phyloP scores from a whole-genome alignment of 1,140 invertebrate genomes.

The Drosophila obscura region DNA sequence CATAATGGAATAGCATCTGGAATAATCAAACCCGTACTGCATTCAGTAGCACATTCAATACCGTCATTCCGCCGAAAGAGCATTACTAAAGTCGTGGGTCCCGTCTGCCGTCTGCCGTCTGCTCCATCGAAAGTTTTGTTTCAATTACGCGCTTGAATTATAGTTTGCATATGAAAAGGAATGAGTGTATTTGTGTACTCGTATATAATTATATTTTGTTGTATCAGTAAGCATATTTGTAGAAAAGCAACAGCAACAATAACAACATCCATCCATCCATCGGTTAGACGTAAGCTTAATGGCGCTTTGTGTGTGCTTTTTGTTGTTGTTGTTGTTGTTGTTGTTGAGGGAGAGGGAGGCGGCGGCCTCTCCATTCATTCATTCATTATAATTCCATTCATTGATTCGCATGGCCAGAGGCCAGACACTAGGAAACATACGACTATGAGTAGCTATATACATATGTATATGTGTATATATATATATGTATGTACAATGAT shows the following conservation, averaged over 20 bases:
- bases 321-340: conserved; percentile 20
- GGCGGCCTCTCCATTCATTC: conserved; percentile 29
- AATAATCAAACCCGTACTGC: too few species aligned
- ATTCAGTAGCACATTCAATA: too few species aligned
- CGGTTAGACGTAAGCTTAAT: conserved; percentile 48
- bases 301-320: conserved; percentile 51
- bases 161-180: conserved; percentile 4
- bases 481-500: background rate
- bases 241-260: conserved; percentile 5
- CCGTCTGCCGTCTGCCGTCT: background rate
- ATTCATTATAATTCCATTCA: conserved; percentile 65
- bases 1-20: too few species aligned
- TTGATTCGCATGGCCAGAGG: conserved; percentile 59
- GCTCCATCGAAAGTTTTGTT: conserved; percentile 3
- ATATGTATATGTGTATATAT: background rate
- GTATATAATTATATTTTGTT: conserved; percentile 51
- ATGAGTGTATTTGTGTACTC: background rate
- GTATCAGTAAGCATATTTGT: conserved; percentile 41
- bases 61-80: background rate
- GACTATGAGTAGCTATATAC: background rate
- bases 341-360: background rate
- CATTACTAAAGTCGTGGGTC: background rate
- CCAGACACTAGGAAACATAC: conserved; percentile 15
- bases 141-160: conserved; percentile 22
- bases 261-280: conserved; percentile 2